A percentile compares a stretch with the other conserved stretches of the same genome.
phyloP scores from a whole-genome alignment of 2,113 vertebrate genomes.

The Benitochromis conjunctus region DNA sequence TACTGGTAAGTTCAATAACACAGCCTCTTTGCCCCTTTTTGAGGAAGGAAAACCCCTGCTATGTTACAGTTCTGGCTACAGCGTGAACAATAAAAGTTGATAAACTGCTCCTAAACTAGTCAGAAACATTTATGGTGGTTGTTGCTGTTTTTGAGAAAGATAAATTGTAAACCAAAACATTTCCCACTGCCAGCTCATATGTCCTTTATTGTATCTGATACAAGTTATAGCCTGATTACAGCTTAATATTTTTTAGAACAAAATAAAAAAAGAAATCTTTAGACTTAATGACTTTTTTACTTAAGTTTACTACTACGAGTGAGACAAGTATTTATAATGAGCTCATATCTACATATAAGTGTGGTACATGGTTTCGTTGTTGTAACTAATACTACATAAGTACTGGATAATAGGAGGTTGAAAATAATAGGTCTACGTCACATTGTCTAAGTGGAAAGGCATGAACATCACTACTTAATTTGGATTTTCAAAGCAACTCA shows the following conservation, averaged over 20 bases:
- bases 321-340: background rate
- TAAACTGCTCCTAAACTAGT: background rate
- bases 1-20: background rate
- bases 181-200: background rate
- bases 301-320: background rate
- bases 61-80: background rate
- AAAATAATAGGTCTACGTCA: background rate
- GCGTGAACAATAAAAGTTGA: background rate
- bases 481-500: background rate
- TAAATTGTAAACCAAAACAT: background rate
- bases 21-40: background rate
- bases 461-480: background rate
- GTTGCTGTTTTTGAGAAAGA: background rate
- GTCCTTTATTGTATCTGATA: background rate
- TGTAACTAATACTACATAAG: background rate
- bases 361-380: background rate
- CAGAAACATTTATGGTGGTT: background rate
- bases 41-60: background rate
- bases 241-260: background rate
- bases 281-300: background rate
- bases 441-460: background rate
- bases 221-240: background rate
- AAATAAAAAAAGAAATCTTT: background rate
- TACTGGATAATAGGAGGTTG: background rate
- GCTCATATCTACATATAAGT: background rate